phyloP scores from a whole-genome alignment of 1,140 invertebrate species.

The Plutomurus gul region DNA sequence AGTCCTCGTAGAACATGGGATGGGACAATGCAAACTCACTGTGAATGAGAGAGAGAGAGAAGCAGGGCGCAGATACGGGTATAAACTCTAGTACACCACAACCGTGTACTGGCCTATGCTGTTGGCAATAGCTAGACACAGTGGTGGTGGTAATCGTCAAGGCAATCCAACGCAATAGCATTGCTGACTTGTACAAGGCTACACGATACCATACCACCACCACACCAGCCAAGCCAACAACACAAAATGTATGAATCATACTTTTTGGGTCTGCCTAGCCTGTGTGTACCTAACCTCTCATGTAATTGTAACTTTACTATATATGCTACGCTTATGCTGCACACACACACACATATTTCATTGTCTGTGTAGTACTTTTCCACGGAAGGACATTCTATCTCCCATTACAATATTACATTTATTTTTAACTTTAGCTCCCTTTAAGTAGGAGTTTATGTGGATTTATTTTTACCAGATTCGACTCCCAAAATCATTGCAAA shows the following conservation, averaged over 20 bases:
- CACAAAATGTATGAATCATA: constrained; percentile 24
- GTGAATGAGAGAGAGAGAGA: background rate
- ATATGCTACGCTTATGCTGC: too few species aligned
- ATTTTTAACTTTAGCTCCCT: too few species aligned
- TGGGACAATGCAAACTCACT: too few species aligned
- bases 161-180: background rate
- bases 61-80: background rate
- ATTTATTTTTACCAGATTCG: too few species aligned
- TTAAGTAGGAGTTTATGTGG: too few species aligned
- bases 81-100: background rate
- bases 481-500: too few species aligned
- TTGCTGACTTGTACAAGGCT: background rate
- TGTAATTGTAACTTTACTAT: background rate
- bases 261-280: background rate
- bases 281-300: background rate
- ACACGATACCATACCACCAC: background rate
- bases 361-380: too few species aligned
- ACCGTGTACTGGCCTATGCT: background rate
- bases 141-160: background rate
- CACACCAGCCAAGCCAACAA: background rate
- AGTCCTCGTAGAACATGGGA: too few species aligned
- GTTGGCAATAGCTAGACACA: background rate
- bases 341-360: too few species aligned
- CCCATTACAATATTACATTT: too few species aligned
- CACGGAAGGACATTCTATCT: too few species aligned